phyloP scores from a whole-genome alignment of 1,140 invertebrate genomes.

The Drosophila erecta region DNA sequence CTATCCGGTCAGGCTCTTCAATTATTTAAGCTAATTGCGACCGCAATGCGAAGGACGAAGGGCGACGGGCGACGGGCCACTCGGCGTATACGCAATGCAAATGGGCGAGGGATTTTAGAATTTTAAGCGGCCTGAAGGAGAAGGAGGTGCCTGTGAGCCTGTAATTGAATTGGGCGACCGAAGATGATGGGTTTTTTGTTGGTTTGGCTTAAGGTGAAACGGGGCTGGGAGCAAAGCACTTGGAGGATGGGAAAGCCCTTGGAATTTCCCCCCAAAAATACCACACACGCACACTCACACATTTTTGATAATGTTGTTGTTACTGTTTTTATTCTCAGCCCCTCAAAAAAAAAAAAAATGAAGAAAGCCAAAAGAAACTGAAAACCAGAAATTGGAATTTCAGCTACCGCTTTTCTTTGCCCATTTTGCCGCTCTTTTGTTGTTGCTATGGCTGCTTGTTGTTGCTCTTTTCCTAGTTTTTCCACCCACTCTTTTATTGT shows the following conservation, averaged over 20 bases:
- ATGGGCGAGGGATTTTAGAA: constrained; percentile 33
- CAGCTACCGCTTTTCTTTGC: constrained; percentile 37
- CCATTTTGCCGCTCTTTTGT: constrained; percentile 11
- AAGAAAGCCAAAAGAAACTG: neutral
- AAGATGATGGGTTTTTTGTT: constrained; percentile 29
- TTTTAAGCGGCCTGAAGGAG: constrained; percentile 19
- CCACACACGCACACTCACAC: constrained; percentile 3
- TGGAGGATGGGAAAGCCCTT: constrained; percentile 4
- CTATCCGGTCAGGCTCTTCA: constrained; percentile 48
- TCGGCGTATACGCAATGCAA: constrained; percentile 52
- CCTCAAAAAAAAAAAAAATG: neutral
- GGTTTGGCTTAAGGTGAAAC: constrained; percentile 11
- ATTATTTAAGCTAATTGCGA: constrained; percentile 67
- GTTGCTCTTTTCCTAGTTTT: constrained; percentile 32
- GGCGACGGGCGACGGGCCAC: constrained; percentile 19
- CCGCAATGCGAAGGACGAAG: constrained; percentile 13
- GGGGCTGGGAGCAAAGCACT: neutral
- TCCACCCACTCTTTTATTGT: constrained; percentile 25
- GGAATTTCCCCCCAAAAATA: constrained; percentile 10
- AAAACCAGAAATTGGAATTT: constrained; percentile 45
- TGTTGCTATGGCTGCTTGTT: constrained; percentile 37
- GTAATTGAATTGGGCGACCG: constrained; percentile 67
- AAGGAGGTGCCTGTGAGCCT: constrained; percentile 28
- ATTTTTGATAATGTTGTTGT: constrained; percentile 37
- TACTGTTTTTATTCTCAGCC: constrained; percentile 25